Percentiles rank a stretch among this genome's conserved stretches.
Evolutionary conservation across 2,888 invertebrate genomes (phyloP).

Genomic region (Carcina quercana): DNA sequence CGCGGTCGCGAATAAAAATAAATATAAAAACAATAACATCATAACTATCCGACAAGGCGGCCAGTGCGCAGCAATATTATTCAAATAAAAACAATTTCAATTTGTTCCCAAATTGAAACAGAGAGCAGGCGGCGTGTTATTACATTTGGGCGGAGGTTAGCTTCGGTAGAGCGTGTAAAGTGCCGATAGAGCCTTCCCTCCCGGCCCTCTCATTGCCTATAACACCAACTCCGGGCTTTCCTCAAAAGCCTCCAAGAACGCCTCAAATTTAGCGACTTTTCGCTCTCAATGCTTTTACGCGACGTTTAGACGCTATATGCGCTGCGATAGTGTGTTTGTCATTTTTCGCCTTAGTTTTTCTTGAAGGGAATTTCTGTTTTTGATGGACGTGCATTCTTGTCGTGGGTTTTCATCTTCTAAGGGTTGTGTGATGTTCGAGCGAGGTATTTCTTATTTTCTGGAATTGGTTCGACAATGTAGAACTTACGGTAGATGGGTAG

Average conservation of each 20-base stretch:
- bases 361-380: constrained; percentile 41
- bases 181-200: constrained; percentile 67
- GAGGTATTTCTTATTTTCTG: constrained; percentile 54
- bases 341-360: constrained; percentile 37
- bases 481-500: no score
- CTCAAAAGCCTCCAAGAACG: constrained; percentile 67
- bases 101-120: constrained; percentile 75
- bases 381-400: constrained; percentile 35
- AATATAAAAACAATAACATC: background rate
- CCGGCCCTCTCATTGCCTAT: constrained; percentile 68
- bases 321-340: constrained; percentile 38
- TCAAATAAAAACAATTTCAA: constrained; percentile 76
- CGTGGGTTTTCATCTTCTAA: constrained; percentile 26
- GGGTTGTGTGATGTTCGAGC: constrained; percentile 33
- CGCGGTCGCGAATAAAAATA: no score
- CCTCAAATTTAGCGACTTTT: constrained; percentile 71
- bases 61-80: constrained; percentile 36
- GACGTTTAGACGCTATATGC: constrained; percentile 50
- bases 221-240: constrained; percentile 65
- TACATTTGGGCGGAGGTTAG: constrained; percentile 71
- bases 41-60: constrained; percentile 1
- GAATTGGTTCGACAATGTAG: constrained; percentile 23
- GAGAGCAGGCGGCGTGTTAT: constrained; percentile 69
- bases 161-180: constrained; percentile 70
- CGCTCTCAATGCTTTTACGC: constrained; percentile 66